Base-by-base conservation (phyloP, 2,888 invertebrate genomes). In the Conistra vaccinii region DNA sequence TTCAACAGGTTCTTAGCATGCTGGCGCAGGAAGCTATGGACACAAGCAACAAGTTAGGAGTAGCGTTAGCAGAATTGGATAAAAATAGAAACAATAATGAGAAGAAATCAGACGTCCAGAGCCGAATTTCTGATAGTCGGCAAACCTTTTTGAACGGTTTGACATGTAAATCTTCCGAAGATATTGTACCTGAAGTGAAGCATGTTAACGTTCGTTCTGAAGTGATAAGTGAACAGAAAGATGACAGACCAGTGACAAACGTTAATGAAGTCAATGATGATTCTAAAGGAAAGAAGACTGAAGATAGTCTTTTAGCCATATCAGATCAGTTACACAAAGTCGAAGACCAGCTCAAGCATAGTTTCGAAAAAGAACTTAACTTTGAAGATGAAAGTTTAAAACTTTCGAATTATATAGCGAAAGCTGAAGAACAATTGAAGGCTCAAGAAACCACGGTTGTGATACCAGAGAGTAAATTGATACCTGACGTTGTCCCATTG, bases 21-120 rank as follows among this genome's bases (percentile, higher is more conserved):
- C 96, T 98, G 78, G 98, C 98, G 20, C 97, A 97, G 90, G 98
- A 98, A 96, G 98, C 98, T 23, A 97, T 97, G 94, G 98, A 98
- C 90, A 98, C 98, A 62, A 98, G 98, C 90, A 97, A 97, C 83
- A 97, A 97, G 87, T 91, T 97, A 88, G 97, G 97, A n/a, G 97
- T 97, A 82, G 98, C 98, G 81, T 93, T 98, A 89, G 97, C 97
- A 61, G 97, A 97, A 90, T 89, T 97, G 89, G 96, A 95, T 84
- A 95, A 95, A 89, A 96, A 96, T 90, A 94, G 95, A 83, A 94
- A 95, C 81, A 94, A 93, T 85, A 91, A 89, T 81, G 95, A 96
- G 55, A 94, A 93, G 83, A 93, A 92, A 84, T 91, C 92, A 89
- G 91, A 97, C 92, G 83, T 97, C 90, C 94, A 97, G 93, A 93